phyloP scores from a whole-genome alignment of 37 sponge, comb jelly and placozoan species.

The Haliclona indistincta region DNA sequence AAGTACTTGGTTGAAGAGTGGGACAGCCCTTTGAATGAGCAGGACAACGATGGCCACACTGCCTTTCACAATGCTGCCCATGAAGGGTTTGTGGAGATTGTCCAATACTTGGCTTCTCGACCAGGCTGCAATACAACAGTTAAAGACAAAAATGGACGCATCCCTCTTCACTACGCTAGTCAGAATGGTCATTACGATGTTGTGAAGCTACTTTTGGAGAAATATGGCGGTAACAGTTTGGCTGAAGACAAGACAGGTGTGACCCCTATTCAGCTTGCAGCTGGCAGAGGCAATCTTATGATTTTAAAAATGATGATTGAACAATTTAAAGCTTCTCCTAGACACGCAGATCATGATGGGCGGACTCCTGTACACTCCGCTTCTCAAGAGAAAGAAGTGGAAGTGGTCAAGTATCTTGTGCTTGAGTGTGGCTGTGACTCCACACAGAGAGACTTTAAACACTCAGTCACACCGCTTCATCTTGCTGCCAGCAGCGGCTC shows the following conservation, averaged over 20 bases:
- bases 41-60: slow-evolving; percentile 1
- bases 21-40: not conserved
- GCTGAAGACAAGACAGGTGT: slow-evolving; percentile 16
- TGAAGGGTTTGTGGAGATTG: slow-evolving; percentile 11
- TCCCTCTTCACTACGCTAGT: slow-evolving; percentile 36
- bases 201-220: slow-evolving; percentile 3
- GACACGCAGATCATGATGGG: slow-evolving; percentile 27
- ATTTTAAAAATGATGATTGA: slow-evolving; percentile 30
- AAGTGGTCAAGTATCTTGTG: slow-evolving; percentile 44
- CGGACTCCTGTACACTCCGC: slow-evolving; percentile 20
- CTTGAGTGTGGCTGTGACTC: slow-evolving; percentile 1
- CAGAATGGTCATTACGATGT: slow-evolving; percentile 38
- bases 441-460: not conserved
- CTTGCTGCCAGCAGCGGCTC: slow-evolving; percentile 38
- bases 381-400: slow-evolving; percentile 32
- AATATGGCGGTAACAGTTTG: not conserved
- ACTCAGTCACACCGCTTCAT: slow-evolving; percentile 39
- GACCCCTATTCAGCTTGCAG: slow-evolving; percentile 33
- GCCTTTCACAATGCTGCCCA: slow-evolving; percentile 39
- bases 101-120: slow-evolving; percentile 15
- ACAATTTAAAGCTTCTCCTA: not conserved
- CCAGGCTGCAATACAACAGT: slow-evolving; percentile 16
- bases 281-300: slow-evolving; percentile 24
- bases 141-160: slow-evolving; percentile 30
- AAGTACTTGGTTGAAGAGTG: slow-evolving; percentile 39